Evolutionary conservation across 2,888 invertebrate species (phyloP).

Genomic region (Platycnemis pennipes): DNA sequence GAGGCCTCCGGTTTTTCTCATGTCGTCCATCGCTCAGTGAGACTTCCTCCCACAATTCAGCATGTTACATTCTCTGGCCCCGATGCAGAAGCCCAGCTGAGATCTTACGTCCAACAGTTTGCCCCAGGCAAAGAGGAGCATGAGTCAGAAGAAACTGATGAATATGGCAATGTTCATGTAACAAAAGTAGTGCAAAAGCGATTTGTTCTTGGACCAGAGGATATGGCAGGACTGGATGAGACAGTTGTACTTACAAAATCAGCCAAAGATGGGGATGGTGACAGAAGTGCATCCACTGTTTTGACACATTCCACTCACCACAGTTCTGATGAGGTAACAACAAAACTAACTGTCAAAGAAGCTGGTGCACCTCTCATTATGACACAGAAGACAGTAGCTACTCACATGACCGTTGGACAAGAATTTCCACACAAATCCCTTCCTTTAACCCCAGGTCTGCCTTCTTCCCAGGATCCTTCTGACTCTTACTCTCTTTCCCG

Average conservation of each 20-base stretch:
- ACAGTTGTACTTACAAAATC: not conserved
- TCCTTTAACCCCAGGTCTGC: conserved; percentile 15
- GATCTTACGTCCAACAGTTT: conserved; percentile 80
- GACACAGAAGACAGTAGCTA: conserved; percentile 62
- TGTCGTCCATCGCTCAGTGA: conserved; percentile 79
- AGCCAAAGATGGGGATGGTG: conserved; percentile 31
- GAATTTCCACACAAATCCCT: conserved; percentile 11
- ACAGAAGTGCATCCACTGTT: not conserved
- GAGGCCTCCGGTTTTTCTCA: conserved; percentile 79
- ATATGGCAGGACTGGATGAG: conserved; percentile 41
- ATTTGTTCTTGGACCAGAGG: conserved; percentile 78
- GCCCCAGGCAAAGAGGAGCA: conserved; percentile 80
- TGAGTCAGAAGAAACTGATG: conserved; percentile 80
- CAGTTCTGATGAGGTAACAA: conserved; percentile 1
- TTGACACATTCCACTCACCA: conserved; percentile 12
- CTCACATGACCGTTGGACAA: conserved; percentile 58
- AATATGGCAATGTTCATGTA: conserved; percentile 81
- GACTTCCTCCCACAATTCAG: conserved; percentile 80
- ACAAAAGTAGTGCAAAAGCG: conserved; percentile 80
- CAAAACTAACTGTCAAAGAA: not conserved
- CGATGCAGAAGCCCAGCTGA: conserved; percentile 80
- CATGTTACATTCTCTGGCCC: conserved; percentile 81
- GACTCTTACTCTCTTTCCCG: conserved; percentile 61
- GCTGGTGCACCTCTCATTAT: not conserved
- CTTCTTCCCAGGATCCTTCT: conserved; percentile 63